Evolutionary conservation across 64 coral and sea anemone genomes (phyloP).

Genomic region (Hydrozoanthus tunicans): DNA sequence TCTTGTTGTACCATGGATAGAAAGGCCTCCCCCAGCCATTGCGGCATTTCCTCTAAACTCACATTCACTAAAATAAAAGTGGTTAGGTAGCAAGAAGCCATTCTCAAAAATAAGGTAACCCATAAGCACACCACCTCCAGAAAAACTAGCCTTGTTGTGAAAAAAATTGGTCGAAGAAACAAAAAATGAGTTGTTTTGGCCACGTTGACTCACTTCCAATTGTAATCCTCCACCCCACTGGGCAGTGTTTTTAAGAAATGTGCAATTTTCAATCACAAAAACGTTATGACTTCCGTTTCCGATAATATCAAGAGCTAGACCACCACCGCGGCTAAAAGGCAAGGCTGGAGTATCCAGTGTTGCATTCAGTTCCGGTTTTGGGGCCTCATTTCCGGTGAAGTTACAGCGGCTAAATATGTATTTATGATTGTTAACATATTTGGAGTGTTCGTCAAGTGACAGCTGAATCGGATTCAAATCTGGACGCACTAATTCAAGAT

Average conservation of each 20-base stretch:
- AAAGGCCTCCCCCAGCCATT: constrained; percentile 63
- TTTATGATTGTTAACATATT: constrained; percentile 59
- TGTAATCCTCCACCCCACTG: constrained; percentile 48
- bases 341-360: constrained; percentile 33
- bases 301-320: constrained; percentile 9
- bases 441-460: constrained; percentile 35
- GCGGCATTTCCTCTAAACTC: constrained; percentile 8
- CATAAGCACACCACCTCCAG: constrained; percentile 60
- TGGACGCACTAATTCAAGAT: constrained; percentile 50
- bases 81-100: constrained; percentile 3
- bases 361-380: constrained; percentile 42
- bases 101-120: constrained; percentile 11
- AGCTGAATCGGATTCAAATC: constrained; percentile 63
- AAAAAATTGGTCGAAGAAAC: constrained; percentile 1
- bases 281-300: constrained; percentile 47
- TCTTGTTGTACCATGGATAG: constrained; percentile 51
- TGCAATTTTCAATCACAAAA: constrained; percentile 30
- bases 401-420: constrained; percentile 59
- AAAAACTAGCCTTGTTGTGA: constrained; percentile 48
- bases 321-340: constrained; percentile 48
- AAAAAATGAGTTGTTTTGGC: constrained; percentile 40
- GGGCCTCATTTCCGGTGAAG: constrained; percentile 77
- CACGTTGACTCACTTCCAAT: constrained; percentile 19
- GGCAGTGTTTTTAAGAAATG: background rate
- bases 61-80: constrained; percentile 28